Percentiles rank a stretch among this genome's conserved stretches.
These are phyloP conservation scores for Magallana ariakensis DNA, from an alignment of 1,140 invertebrate species.

Conservation along the genomic window DNA sequence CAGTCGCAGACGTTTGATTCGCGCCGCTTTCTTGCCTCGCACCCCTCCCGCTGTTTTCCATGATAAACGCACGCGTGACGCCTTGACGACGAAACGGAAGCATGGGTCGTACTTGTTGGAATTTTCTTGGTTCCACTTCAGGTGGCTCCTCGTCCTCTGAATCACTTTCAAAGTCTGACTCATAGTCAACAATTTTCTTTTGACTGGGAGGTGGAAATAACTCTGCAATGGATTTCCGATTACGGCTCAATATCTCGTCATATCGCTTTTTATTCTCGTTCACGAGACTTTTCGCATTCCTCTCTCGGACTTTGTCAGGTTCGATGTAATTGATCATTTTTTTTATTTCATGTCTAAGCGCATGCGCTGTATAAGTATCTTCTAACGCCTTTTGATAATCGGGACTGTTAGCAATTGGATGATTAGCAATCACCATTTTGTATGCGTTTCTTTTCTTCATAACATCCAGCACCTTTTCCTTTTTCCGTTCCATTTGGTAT, in stretches of 20 bases:
- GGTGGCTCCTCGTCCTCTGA: constrained; percentile 40
- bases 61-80: constrained; percentile 40
- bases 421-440: constrained; percentile 55
- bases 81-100: constrained; percentile 9
- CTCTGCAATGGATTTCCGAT: constrained; percentile 45
- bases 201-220: constrained; percentile 43
- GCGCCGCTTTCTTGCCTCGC: constrained; percentile 16
- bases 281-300: constrained; percentile 50
- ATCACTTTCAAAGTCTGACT: constrained; percentile 22
- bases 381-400: constrained; percentile 62
- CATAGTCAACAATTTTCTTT: background rate
- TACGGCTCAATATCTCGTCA: constrained; percentile 46
- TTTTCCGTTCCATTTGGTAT: constrained; percentile 33
- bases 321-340: constrained; percentile 59
- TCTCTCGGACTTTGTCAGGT: constrained; percentile 55
- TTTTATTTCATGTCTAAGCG: constrained; percentile 58
- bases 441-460: constrained; percentile 57
- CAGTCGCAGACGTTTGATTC: background rate
- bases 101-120: background rate
- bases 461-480: constrained; percentile 41
- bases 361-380: constrained; percentile 55
- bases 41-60: constrained; percentile 42
- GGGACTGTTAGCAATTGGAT: constrained; percentile 44
- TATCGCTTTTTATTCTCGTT: constrained; percentile 46
- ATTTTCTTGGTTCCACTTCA: constrained; percentile 4